phyloP scores from a whole-genome alignment of 2,888 invertebrate genomes.

The Atrina japonica region DNA sequence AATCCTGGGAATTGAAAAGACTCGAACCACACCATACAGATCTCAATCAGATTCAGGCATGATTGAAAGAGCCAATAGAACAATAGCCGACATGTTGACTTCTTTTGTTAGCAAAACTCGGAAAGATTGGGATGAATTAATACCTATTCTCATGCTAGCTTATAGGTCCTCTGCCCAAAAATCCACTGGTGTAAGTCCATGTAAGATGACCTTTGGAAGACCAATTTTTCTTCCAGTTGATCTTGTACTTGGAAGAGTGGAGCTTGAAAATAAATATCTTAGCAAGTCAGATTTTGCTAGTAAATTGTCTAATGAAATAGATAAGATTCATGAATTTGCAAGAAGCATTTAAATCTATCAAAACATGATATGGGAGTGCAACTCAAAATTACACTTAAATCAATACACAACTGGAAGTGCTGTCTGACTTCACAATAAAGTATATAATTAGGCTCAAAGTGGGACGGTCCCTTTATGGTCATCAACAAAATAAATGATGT shows the following conservation, averaged over 20 bases:
- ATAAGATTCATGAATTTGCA: slow-evolving; percentile 19
- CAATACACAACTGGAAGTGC: slow-evolving; percentile 18
- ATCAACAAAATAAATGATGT: slow-evolving; percentile 26
- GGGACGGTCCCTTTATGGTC: slow-evolving; percentile 26
- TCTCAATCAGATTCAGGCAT: slow-evolving; percentile 41
- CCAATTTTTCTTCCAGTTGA: slow-evolving; percentile 40
- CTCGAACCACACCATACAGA: slow-evolving; percentile 30
- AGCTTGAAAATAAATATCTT: slow-evolving; percentile 4
- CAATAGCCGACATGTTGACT: slow-evolving; percentile 37
- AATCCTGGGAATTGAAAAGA: slow-evolving; percentile 38
- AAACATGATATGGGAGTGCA: slow-evolving; percentile 20
- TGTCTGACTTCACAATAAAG: slow-evolving; percentile 22
- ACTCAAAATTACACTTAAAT: slow-evolving; percentile 15
- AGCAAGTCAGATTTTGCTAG: too few species aligned
- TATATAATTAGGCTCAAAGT: slow-evolving; percentile 15
- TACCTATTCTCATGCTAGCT: slow-evolving; percentile 45
- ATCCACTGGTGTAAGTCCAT: slow-evolving; percentile 38
- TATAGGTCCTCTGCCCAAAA: slow-evolving; percentile 43
- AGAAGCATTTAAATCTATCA: slow-evolving; percentile 9
- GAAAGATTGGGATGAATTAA: slow-evolving; percentile 42
- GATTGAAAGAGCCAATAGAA: slow-evolving; percentile 39
- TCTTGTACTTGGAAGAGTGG: slow-evolving; percentile 11
- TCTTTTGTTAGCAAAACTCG: slow-evolving; percentile 25
- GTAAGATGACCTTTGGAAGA: slow-evolving; percentile 43
- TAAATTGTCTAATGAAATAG: slow-evolving; percentile 4